These are phyloP conservation scores for Cerceris rybyensis DNA, from an alignment of 2,888 invertebrate species.

Conservation along the genomic window DNA sequence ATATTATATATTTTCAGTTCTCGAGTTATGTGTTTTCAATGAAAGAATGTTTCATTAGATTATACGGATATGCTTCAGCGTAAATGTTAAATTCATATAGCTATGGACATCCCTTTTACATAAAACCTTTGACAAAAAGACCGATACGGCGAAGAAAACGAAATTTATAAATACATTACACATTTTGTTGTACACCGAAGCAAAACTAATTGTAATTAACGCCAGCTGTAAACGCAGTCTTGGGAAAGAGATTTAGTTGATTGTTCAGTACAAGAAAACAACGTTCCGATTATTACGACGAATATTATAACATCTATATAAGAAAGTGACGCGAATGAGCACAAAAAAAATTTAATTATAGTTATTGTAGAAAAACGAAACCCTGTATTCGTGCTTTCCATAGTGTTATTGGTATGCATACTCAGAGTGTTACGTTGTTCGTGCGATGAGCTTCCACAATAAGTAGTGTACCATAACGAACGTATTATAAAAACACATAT, in stretches of 20 bases:
- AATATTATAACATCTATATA: background rate
- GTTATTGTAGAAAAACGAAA: slow-evolving; percentile 15
- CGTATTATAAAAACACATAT: slow-evolving; percentile 34
- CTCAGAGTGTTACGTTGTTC: slow-evolving; percentile 37
- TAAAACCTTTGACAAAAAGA: too few species aligned
- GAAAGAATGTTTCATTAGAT: too few species aligned
- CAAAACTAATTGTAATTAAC: background rate
- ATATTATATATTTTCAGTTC: too few species aligned
- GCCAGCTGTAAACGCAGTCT: slow-evolving; percentile 35
- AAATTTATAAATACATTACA: too few species aligned
- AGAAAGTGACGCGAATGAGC: background rate
- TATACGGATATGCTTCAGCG: too few species aligned
- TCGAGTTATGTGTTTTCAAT: too few species aligned
- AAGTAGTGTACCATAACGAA: slow-evolving; percentile 30
- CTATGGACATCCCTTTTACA: too few species aligned
- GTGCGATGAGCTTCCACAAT: slow-evolving; percentile 54
- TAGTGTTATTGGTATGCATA: slow-evolving; percentile 41
- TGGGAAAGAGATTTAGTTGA: slow-evolving; percentile 7
- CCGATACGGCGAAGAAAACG: too few species aligned
- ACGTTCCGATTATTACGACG: slow-evolving; percentile 10
- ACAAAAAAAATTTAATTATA: slow-evolving; percentile 19
- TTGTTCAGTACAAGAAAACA: slow-evolving; percentile 23
- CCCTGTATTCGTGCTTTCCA: slow-evolving; percentile 41
- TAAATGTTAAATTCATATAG: too few species aligned
- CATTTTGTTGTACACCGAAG: too few species aligned